A percentile compares a stretch with the other conserved stretches of the same genome.
These are phyloP conservation scores for Dendronephthya gigantea DNA, from an alignment of 64 coral and sea anemone species.

Conservation along the genomic window DNA sequence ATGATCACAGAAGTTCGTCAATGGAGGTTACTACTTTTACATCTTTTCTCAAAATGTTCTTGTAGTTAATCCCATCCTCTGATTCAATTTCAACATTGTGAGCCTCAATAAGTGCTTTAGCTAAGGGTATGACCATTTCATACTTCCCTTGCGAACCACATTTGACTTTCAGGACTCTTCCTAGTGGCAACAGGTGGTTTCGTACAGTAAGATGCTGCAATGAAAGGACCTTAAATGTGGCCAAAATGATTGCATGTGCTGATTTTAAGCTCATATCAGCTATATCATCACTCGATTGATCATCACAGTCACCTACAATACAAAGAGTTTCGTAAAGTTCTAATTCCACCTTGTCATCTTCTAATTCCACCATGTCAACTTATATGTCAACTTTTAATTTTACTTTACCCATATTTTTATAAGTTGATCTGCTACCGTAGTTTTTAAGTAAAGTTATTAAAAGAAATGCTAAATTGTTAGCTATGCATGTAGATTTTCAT, in stretches of 20 bases:
- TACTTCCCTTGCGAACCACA: slow-evolving; percentile 44
- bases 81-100: slow-evolving; percentile 33
- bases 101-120: slow-evolving; percentile 29
- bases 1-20: background rate
- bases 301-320: slow-evolving; percentile 6
- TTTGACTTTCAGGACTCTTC: slow-evolving; percentile 35
- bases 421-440: too few species aligned
- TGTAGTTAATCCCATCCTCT: slow-evolving; percentile 28
- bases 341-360: background rate
- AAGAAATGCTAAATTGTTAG: too few species aligned
- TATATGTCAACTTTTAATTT: too few species aligned
- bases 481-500: too few species aligned
- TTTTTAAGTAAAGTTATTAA: too few species aligned
- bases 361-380: too few species aligned
- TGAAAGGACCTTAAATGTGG: slow-evolving; percentile 4
- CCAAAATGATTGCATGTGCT: slow-evolving; percentile 25
- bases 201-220: slow-evolving; percentile 25
- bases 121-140: slow-evolving; percentile 40
- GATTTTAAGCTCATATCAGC: slow-evolving; percentile 34
- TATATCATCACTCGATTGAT: slow-evolving; percentile 37
- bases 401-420: too few species aligned
- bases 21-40: background rate
- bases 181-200: slow-evolving; percentile 31
- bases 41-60: slow-evolving; percentile 20
- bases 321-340: background rate